Evolutionary conservation across 2,888 invertebrate genomes (phyloP).

Genomic region (Sphaeridia pumilis): DNA sequence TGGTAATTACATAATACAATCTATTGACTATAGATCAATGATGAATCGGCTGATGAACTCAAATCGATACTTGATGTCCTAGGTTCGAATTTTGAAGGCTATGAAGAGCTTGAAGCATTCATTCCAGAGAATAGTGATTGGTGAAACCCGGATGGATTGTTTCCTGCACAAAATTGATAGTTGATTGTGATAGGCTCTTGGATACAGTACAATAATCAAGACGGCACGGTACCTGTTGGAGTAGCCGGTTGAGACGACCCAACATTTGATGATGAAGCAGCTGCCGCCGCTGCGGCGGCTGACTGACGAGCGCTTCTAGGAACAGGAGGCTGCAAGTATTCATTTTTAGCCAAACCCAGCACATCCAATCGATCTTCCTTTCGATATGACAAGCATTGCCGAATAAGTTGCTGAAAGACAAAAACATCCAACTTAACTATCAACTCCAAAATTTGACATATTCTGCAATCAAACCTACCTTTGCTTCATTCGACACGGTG

Average conservation of each 20-base stretch:
- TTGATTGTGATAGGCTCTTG: too few relatives aligned
- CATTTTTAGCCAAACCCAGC: slow-evolving; percentile 85
- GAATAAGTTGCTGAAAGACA: slow-evolving; percentile 77
- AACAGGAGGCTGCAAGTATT: slow-evolving; percentile 92
- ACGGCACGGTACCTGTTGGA: slow-evolving; percentile 31
- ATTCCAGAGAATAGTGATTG: slow-evolving; percentile 48
- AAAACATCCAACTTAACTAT: too few relatives aligned
- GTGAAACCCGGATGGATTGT: slow-evolving; percentile 35
- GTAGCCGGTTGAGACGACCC: slow-evolving; percentile 29
- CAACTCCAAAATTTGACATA: slow-evolving; percentile 1
- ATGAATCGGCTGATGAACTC: too few relatives aligned
- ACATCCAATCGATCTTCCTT: slow-evolving; percentile 99
- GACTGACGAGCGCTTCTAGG: slow-evolving; percentile 67
- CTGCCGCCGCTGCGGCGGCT: slow-evolving; percentile 33
- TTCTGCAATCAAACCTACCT: too few relatives aligned
- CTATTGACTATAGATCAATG: too few relatives aligned
- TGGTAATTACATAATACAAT: too few relatives aligned
- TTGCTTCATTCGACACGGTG: slow-evolving; percentile 94
- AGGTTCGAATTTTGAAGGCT: too few relatives aligned
- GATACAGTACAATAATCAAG: too few relatives aligned
- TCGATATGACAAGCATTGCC: slow-evolving; percentile 93
- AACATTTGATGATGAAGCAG: slow-evolving; percentile 36
- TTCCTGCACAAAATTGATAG: slow-evolving; percentile 22
- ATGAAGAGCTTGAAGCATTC: slow-evolving; percentile 57
- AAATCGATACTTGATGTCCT: too few relatives aligned